Base-by-base conservation (phyloP, 2,888 invertebrate species). In the Zootermopsis nevadensis region DNA sequence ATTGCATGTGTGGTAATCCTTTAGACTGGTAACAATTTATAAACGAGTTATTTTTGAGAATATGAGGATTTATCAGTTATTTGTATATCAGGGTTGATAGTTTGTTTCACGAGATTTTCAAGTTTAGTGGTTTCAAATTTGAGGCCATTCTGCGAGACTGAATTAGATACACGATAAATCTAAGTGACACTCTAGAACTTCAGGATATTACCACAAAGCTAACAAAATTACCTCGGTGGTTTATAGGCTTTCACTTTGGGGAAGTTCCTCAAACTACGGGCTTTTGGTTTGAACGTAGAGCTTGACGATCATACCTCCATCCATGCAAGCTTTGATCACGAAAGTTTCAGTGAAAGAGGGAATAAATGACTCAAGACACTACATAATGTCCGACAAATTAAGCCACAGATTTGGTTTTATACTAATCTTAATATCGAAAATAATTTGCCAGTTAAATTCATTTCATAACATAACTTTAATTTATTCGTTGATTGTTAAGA, bases 181-280 rank as follows among this genome's bases (percentile, higher is more conserved):
- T 53, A 19, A 15, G 15, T 10, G 53, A 53, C 24, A 10, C 53
- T 22, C 53, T 6, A 15, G 22, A 15, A 22, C 53, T 22, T 2
- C 10, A 19, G 72, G 10, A 67, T 27, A 67, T 12, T 3, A 15
- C 33, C 72, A 72, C 72, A 72, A 33, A 72, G 72, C 72, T 33
- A 72, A 72, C 72, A 33, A 72, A 72, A 72, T 72, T 72, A 72
- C 72, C 72, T 72, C 33, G 19, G 3, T 33, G 27, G 72, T 10
- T 33, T 31, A 24, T 22, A 33, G 33, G 35, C 33, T 33, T 72
- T 72, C 72, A 3, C 3, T 31, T 30, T 33, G 33, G 72, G 33
- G 33, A 33, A 72, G 33, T 72, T 72, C 22, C 3, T 72, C 72
- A 33, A 27, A 67, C 67, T 30, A 27, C 72, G 4, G 53, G 53